phyloP scores from a whole-genome alignment of 2,888 invertebrate species.

The Zygogramma bicolorata region DNA sequence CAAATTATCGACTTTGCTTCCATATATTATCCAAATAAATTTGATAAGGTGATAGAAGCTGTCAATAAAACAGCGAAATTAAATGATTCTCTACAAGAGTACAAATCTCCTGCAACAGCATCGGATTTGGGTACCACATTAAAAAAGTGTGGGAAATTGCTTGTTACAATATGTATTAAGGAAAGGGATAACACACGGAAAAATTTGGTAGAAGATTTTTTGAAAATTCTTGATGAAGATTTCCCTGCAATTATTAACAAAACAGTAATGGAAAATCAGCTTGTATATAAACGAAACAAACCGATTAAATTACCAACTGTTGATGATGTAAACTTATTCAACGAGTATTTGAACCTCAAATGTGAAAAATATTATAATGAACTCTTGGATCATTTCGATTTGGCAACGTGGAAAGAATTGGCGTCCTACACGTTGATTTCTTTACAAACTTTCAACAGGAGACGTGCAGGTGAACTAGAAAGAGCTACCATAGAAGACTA shows the following conservation, averaged over 20 bases:
- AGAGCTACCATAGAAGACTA: conserved; percentile 32
- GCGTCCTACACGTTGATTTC: conserved; percentile 37
- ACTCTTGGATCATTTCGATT: no score
- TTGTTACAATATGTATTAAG: not conserved
- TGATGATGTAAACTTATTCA: no score
- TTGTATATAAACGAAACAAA: not conserved
- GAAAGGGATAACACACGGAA: not conserved
- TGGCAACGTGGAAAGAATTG: no score
- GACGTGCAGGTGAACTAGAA: conserved; percentile 41
- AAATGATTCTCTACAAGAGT: not conserved
- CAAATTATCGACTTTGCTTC: conserved; percentile 11
- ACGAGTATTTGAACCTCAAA: no score
- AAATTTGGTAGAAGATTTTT: not conserved
- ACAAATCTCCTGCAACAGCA: conserved; percentile 6
- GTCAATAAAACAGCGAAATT: not conserved
- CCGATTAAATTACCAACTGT: no score
- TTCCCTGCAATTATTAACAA: no score
- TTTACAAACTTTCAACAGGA: conserved; percentile 40
- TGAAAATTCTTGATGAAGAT: no score
- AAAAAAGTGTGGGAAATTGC: no score
- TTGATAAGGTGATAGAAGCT: not conserved
- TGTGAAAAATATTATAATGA: no score
- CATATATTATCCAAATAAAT: conserved; percentile 16
- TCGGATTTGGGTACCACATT: conserved; percentile 2
- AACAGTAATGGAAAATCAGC: conserved; percentile 10